phyloP scores from a whole-genome alignment of 2,113 vertebrate genomes.

The Chiloscyllium plagiosum region DNA sequence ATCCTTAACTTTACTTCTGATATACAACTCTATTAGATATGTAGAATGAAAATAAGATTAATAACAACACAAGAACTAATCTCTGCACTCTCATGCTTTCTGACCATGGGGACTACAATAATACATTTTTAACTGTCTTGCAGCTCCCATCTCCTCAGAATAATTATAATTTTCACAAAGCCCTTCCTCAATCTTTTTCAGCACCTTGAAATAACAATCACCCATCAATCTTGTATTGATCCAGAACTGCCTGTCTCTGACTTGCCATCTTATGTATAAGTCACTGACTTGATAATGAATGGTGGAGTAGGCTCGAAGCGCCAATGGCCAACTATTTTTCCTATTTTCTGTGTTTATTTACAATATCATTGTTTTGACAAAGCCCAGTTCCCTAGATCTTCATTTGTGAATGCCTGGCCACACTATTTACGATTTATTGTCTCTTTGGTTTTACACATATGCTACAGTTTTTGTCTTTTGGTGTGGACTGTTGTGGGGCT shows the following conservation, averaged over 20 bases:
- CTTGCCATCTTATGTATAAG: neutral
- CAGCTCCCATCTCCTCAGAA: neutral
- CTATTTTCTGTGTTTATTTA: neutral
- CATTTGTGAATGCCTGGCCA: neutral
- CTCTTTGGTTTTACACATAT: neutral
- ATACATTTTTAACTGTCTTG: neutral
- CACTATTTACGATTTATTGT: neutral
- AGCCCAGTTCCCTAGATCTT: neutral
- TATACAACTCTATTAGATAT: neutral
- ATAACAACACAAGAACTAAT: neutral
- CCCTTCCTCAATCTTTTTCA: neutral
- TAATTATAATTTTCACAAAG: neutral
- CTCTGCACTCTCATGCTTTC: neutral
- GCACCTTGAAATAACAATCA: neutral
- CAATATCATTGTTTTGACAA: neutral
- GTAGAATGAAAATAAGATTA: neutral
- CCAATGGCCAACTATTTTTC: too few species aligned
- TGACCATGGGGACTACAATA: neutral
- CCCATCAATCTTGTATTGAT: neutral
- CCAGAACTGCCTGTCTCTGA: neutral
- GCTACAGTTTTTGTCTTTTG: neutral
- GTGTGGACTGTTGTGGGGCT: neutral
- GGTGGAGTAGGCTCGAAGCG: too few species aligned
- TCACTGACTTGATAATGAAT: neutral
- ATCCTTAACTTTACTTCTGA: neutral